These are phyloP conservation scores for Thunnus albacares DNA, from an alignment of 2,797 vertebrate species.

Conservation along the genomic window DNA sequence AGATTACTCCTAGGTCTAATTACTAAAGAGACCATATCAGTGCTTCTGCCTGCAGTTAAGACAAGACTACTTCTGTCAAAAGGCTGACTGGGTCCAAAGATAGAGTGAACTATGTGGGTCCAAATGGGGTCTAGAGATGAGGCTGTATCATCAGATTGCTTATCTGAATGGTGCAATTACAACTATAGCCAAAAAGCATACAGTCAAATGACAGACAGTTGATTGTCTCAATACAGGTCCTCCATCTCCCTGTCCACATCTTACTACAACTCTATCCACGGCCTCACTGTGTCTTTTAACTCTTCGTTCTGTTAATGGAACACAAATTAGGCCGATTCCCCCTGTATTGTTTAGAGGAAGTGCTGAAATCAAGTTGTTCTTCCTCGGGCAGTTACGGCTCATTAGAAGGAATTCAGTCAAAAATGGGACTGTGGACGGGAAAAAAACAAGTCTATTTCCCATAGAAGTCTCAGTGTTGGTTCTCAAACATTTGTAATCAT, in stretches of 20 bases:
- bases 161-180: conserved; percentile 16
- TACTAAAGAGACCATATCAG: conserved; percentile 41
- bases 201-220: conserved; percentile 12
- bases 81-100: conserved; percentile 38
- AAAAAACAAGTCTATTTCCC: conserved; percentile 46
- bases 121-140: conserved; percentile 9
- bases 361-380: conserved; percentile 53
- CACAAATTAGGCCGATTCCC: conserved; percentile 62
- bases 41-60: conserved; percentile 34
- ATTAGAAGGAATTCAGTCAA: conserved; percentile 57
- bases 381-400: conserved; percentile 58
- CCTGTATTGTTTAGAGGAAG: conserved; percentile 37
- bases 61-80: conserved; percentile 39
- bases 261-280: conserved; percentile 8
- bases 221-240: neutral
- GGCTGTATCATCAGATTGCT: conserved; percentile 27
- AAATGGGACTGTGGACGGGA: conserved; percentile 14
- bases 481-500: conserved; percentile 56
- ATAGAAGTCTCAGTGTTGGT: conserved; percentile 36
- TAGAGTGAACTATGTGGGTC: conserved; percentile 23
- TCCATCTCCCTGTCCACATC: neutral
- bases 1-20: conserved; percentile 46
- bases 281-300: conserved; percentile 36
- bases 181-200: conserved; percentile 6
- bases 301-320: conserved; percentile 50